Conservation (phyloP, 2,113 vertebrate genomes). For the Tauraco erythrolophus region DNA sequence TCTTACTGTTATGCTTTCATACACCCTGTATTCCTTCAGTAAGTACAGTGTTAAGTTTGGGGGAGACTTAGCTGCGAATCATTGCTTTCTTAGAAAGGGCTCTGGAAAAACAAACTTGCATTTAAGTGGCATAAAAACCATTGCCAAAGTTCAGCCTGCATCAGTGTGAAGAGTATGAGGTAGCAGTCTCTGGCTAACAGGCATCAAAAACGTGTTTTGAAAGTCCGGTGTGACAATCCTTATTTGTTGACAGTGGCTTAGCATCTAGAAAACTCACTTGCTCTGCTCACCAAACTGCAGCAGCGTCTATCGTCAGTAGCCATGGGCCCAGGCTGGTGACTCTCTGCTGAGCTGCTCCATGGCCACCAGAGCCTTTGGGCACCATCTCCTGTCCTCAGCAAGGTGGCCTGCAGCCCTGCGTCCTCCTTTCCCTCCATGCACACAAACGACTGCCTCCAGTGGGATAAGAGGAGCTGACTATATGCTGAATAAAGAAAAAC, state of each 20-base stretch:
- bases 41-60: slow-evolving; percentile 58
- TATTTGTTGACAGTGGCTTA: background rate
- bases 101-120: slow-evolving; percentile 46
- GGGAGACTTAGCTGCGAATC: slow-evolving; percentile 36
- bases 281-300: background rate
- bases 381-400: background rate
- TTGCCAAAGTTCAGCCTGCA: background rate
- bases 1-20: slow-evolving; percentile 66
- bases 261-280: background rate
- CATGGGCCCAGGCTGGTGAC: background rate
- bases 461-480: background rate
- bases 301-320: background rate
- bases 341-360: background rate
- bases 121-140: slow-evolving; percentile 8
- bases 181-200: background rate
- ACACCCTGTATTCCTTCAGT: slow-evolving; percentile 27
- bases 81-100: slow-evolving; percentile 24
- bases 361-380: background rate
- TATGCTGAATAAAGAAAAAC: background rate
- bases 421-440: background rate
- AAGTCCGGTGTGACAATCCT: background rate
- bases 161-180: background rate
- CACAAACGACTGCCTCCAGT: background rate
- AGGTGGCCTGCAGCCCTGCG: background rate
- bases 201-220: background rate